Evolutionary conservation across 1,140 invertebrate species (phyloP).

Genomic region (Drosophila burlai): DNA sequence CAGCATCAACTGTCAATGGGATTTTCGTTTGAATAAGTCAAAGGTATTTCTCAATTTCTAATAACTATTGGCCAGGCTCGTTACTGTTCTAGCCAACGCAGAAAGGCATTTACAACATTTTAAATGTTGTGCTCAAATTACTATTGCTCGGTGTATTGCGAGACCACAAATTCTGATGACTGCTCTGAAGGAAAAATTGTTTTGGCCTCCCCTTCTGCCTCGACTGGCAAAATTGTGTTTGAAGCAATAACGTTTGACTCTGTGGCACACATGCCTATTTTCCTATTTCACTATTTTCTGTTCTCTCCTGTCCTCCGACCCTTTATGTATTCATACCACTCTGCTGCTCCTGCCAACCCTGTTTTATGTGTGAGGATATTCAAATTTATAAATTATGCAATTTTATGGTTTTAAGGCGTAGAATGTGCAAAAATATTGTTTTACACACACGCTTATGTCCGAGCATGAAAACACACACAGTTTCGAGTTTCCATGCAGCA

Average conservation of each 20-base stretch:
- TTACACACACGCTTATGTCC: slow-evolving; percentile 73
- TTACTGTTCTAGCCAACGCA: slow-evolving; percentile 15
- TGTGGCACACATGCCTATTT: slow-evolving; percentile 4
- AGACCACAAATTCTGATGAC: slow-evolving; percentile 47
- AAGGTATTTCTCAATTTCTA: slow-evolving; percentile 33
- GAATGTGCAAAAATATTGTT: slow-evolving; percentile 80
- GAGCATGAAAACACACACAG: slow-evolving; percentile 46
- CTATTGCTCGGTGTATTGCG: slow-evolving; percentile 11
- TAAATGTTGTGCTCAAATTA: slow-evolving; percentile 36
- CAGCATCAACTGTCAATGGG: slow-evolving; percentile 61
- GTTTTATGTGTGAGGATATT: slow-evolving; percentile 65
- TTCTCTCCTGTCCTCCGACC: neutral
- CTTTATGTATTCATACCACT: slow-evolving; percentile 13
- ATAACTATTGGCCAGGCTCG: slow-evolving; percentile 27
- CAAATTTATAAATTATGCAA: slow-evolving; percentile 81
- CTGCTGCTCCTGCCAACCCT: neutral
- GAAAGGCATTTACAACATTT: slow-evolving; percentile 46
- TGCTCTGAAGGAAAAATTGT: slow-evolving; percentile 21
- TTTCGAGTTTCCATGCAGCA: slow-evolving; percentile 4
- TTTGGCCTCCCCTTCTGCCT: slow-evolving; percentile 5
- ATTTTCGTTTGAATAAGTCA: slow-evolving; percentile 54
- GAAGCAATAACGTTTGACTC: slow-evolving; percentile 58
- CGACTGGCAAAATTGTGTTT: slow-evolving; percentile 53
- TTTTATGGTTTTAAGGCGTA: slow-evolving; percentile 77
- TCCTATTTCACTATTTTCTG: slow-evolving; percentile 4